Evolutionary conservation across 1,140 invertebrate genomes (phyloP).

Genomic region (Lepidotrigona ventralis): DNA sequence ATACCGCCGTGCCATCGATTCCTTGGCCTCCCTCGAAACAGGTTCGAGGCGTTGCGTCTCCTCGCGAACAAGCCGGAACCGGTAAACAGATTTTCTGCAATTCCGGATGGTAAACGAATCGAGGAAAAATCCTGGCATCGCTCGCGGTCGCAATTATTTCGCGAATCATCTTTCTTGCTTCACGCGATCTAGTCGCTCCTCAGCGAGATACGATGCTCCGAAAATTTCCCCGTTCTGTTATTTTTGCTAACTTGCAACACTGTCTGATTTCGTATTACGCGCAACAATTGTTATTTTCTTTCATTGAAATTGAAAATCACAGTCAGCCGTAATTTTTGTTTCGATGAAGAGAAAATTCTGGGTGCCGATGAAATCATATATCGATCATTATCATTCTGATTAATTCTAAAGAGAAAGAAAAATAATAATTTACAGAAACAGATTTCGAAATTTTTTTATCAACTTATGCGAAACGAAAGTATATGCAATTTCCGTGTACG

Average conservation of each 20-base stretch:
- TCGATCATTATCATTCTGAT: too few species aligned
- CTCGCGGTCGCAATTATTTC: background rate
- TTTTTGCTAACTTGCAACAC: background rate
- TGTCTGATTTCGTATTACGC: background rate
- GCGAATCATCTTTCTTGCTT: slow-evolving; percentile 1
- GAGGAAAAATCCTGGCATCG: slow-evolving; percentile 34
- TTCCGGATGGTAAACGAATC: slow-evolving; percentile 45
- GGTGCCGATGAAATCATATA: too few species aligned
- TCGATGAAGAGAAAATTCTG: too few species aligned
- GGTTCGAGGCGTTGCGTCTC: background rate
- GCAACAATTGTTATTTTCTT: background rate
- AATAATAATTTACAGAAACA: too few species aligned
- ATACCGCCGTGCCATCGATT: slow-evolving; percentile 12
- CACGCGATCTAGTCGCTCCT: slow-evolving; percentile 2
- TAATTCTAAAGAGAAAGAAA: too few species aligned
- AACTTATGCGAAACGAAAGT: background rate
- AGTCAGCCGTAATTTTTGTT: background rate
- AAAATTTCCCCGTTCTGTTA: background rate
- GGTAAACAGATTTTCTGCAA: slow-evolving; percentile 49
- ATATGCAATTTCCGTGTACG: background rate
- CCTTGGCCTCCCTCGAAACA: slow-evolving; percentile 33
- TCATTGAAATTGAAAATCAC: background rate
- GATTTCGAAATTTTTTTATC: too few species aligned
- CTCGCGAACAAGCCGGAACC: slow-evolving; percentile 36
- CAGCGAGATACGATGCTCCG: background rate